These are phyloP conservation scores for Amblyteles armatorius DNA, from an alignment of 2,888 invertebrate species.

Conservation along the genomic window DNA sequence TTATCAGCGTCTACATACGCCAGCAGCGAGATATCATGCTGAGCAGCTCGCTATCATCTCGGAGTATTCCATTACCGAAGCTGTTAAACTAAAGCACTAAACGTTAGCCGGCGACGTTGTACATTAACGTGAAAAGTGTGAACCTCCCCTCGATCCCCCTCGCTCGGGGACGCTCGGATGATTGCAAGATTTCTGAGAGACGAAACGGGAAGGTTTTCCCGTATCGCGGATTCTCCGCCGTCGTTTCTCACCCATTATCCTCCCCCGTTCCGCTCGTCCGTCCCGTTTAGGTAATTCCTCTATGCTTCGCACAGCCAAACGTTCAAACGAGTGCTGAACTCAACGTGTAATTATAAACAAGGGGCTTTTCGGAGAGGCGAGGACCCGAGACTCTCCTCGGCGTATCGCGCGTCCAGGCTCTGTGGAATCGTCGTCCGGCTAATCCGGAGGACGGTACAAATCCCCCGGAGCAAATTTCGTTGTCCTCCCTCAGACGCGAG, in stretches of 20 bases:
- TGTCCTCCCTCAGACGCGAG: constrained; percentile 1
- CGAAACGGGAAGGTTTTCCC: constrained; percentile 22
- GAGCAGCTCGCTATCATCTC: background rate
- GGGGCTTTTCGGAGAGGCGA: constrained; percentile 27
- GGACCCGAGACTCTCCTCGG: background rate
- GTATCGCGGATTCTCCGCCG: constrained; percentile 24
- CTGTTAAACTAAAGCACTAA: constrained; percentile 1
- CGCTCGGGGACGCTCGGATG: background rate
- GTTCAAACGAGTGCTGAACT: constrained; percentile 46
- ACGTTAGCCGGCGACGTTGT: constrained; percentile 7
- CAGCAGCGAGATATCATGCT: background rate
- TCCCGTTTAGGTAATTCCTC: constrained; percentile 42
- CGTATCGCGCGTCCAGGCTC: background rate
- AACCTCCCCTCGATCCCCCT: background rate
- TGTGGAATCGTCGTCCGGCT: background rate
- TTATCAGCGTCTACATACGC: background rate
- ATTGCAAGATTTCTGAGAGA: constrained; percentile 35
- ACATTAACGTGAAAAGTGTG: constrained; percentile 30
- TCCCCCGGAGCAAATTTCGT: constrained; percentile 25
- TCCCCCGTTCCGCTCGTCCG: background rate
- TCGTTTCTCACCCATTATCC: background rate
- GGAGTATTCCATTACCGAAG: constrained; percentile 8
- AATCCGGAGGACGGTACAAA: background rate
- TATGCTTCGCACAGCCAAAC: background rate
- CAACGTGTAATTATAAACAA: constrained; percentile 37